Conservation (phyloP, 2,797 vertebrate species). For the Alfaro cultratus region DNA sequence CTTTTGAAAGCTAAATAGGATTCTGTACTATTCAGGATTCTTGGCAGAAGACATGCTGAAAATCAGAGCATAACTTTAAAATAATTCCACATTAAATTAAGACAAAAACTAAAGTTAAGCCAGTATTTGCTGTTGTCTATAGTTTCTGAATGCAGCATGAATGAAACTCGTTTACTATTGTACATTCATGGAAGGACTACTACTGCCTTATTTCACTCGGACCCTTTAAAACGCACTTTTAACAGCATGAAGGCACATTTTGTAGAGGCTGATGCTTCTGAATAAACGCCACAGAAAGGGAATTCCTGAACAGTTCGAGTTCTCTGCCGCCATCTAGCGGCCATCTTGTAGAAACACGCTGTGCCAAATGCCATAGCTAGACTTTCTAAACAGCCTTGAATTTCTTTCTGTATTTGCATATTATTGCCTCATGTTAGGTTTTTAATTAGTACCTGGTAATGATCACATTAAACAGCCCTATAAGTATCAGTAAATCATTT, state of each 20-base stretch:
- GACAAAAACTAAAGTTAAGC: neutral
- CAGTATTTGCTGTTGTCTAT: neutral
- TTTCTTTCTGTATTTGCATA: neutral
- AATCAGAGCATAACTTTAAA: neutral
- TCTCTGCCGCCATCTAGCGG: neutral
- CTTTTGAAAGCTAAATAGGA: neutral
- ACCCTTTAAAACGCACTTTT: neutral
- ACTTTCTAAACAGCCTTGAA: neutral
- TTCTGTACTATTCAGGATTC: neutral
- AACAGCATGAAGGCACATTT: neutral
- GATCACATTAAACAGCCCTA: neutral
- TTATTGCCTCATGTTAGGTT: neutral
- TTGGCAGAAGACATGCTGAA: neutral
- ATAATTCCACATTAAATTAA: neutral
- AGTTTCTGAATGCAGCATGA: neutral
- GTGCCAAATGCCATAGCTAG: neutral
- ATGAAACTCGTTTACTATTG: neutral
- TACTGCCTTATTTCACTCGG: neutral
- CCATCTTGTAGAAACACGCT: no score
- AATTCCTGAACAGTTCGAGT: neutral
- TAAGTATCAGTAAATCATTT: neutral
- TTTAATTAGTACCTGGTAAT: neutral
- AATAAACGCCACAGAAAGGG: neutral
- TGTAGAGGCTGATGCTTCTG: neutral
- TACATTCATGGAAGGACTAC: neutral